Evolutionary conservation across 2,113 vertebrate species (phyloP).

Genomic region (Sigmodon hispidus): DNA sequence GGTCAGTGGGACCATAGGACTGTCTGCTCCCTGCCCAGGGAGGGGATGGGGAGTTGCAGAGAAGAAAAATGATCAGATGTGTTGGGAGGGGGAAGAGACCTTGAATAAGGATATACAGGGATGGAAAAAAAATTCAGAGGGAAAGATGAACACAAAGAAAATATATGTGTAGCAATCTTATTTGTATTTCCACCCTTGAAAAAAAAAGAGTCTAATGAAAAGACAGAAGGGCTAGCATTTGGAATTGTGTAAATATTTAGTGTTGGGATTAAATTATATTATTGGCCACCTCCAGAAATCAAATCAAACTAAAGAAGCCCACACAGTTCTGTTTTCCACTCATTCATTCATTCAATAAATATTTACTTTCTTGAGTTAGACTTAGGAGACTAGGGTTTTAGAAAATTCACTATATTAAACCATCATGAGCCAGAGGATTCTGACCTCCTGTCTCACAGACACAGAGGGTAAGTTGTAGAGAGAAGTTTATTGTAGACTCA

Average conservation of each 20-base stretch:
- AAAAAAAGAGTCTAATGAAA: too few species aligned
- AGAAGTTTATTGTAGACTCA: not conserved
- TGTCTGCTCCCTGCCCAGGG: too few species aligned
- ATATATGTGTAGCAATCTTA: too few species aligned
- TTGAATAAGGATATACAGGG: too few species aligned
- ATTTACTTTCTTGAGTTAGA: not conserved
- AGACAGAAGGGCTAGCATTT: conserved; percentile 20
- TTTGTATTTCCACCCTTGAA: too few species aligned
- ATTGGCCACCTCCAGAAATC: conserved; percentile 33
- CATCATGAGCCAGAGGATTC: not conserved
- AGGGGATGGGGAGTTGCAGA: too few species aligned
- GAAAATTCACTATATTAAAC: not conserved
- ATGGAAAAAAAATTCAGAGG: too few species aligned
- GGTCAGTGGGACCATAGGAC: too few species aligned
- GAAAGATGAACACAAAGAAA: too few species aligned
- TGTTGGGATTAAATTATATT: not conserved
- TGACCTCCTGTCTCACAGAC: not conserved
- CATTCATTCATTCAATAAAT: not conserved
- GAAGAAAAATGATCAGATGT: too few species aligned
- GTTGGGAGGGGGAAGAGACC: too few species aligned
- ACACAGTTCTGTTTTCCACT: not conserved
- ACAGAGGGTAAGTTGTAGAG: not conserved
- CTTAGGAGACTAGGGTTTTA: too few species aligned
- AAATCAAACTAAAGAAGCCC: conserved; percentile 30
- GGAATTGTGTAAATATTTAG: conserved; percentile 31